Base-by-base conservation (phyloP, 2,113 vertebrate genomes). In the Cheilinus undulatus region DNA sequence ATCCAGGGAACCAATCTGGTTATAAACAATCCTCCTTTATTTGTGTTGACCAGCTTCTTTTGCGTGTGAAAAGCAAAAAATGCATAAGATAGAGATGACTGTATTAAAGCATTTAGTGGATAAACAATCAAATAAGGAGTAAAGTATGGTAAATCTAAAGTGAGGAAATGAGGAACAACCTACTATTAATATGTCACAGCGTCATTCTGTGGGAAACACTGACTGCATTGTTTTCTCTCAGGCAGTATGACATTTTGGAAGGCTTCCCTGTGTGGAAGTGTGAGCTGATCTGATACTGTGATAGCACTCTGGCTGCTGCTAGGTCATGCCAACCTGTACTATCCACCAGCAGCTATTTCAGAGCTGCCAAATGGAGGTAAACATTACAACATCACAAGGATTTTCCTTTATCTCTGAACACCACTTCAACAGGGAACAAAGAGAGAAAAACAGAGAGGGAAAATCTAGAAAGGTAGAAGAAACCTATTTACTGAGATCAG, bases 361-460 rank as follows among this genome's bases (percentile, higher is more conserved):
- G 69, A 69, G 0, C 77, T 68, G 71, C 45, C 66, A 74, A 45
- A 61, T 2, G 12, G 57, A 57, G 53, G 67, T 69, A 80, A 90
- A 89, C 72, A 80, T 51, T 69, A 72, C 45, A 60, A 74, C 58
- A 60, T 40, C 30, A 22, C 40, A 38, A 76, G 66, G 71, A 79
- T 70, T 85, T 84, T 84, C 69, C 83, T 77, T 15, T 34, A 10
- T 42, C 26, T 51, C 1, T 59, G 51, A 43, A 45, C 5, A 28
- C 19, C 26, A 30, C 15, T 23, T 30, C 50, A 10, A 26, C 8
- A n/a, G 1, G 57, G 60, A 68, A 19, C 7, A 4, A 50, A 40
- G 23, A n/a, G 42, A 45, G 23, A n/a, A 42, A 45, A 43, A 69
- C 26, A 34, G 1, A 2, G 1, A 7, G 19, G 15, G 2, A 13